Evolutionary conservation across 2,113 vertebrate genomes (phyloP), one percentile per base, ranked within the genome.

Genomic region (Cathartes aura): DNA sequence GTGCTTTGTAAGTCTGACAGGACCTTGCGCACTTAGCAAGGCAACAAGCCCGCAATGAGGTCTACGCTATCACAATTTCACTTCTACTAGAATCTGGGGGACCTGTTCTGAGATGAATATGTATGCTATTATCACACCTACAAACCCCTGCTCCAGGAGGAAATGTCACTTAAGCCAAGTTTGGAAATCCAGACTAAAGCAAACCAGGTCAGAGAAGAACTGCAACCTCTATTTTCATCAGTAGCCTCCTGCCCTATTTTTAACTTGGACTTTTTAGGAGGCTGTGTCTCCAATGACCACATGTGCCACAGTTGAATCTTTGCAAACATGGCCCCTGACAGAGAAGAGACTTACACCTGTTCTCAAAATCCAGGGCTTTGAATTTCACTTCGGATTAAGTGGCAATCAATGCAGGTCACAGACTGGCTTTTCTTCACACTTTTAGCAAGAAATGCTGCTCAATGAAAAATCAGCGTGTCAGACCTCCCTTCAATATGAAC

Each of bases 391-490:
- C 5, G 13, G 67, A 83, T 94, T 52, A 88, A 91, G 75, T 23
- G 16, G 58, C 56, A 93, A 60, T 53, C 85, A 86, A 15, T 70
- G 29, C 45, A 89, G 79, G 71, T 86, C 67, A 79, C 32, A 88
- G 42, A 50, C 48, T 66, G 53, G 40, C 62, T 88, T 85, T 92
- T 75, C 85, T 76, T 87, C 63, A 48, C 13, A 8, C 27, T 68
- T 80, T 11, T 58, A 80, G 79, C 30, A 93, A 96, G 90, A 92
- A 95, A 75, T 60, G 18, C 23, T 82, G 52, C 58, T 95, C 82
- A 94, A 30, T 36, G 55, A 70, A 93, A 87, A 94, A 84, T 62
- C 48, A 83, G 48, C 0, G 0, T 48, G 36, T 60, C 86, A 90
- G 63, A 70, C 22, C 15, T 89, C 82, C 38, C 50, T 83, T 83